These are phyloP conservation scores for Lapara coniferarum DNA, from an alignment of 2,888 invertebrate species.

Conservation along the genomic window DNA sequence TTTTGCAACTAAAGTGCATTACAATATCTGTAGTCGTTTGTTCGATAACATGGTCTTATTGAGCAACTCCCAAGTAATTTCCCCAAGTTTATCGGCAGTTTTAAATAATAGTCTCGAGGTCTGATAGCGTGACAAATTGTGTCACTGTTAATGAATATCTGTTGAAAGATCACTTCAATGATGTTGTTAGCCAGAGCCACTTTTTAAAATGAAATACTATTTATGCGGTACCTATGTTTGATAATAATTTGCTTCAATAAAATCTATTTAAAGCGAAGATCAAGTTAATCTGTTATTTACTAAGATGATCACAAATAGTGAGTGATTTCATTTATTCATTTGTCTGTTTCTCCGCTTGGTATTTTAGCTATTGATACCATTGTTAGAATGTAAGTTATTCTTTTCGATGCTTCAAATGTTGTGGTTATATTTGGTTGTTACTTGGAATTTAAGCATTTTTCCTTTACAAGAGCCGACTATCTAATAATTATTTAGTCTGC, in stretches of 20 bases:
- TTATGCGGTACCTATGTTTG: background rate
- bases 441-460: too few species aligned
- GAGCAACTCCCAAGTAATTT: constrained; percentile 41
- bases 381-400: too few species aligned
- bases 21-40: constrained; percentile 40
- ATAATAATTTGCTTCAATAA: background rate
- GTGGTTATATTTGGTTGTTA: too few species aligned
- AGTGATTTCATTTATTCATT: too few species aligned
- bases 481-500: too few species aligned
- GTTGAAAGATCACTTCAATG: background rate
- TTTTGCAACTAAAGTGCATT: constrained; percentile 48
- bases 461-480: too few species aligned
- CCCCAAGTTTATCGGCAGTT: constrained; percentile 28
- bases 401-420: too few species aligned
- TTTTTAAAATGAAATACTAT: background rate
- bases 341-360: too few species aligned
- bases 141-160: constrained; percentile 9
- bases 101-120: background rate
- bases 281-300: too few species aligned
- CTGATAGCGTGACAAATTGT: constrained; percentile 17
- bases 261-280: too few species aligned
- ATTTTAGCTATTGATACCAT: too few species aligned
- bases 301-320: too few species aligned
- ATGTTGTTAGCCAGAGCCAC: background rate
- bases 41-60: constrained; percentile 48